Conservation (phyloP, 2,113 vertebrate species). For the Euleptes europaea region DNA sequence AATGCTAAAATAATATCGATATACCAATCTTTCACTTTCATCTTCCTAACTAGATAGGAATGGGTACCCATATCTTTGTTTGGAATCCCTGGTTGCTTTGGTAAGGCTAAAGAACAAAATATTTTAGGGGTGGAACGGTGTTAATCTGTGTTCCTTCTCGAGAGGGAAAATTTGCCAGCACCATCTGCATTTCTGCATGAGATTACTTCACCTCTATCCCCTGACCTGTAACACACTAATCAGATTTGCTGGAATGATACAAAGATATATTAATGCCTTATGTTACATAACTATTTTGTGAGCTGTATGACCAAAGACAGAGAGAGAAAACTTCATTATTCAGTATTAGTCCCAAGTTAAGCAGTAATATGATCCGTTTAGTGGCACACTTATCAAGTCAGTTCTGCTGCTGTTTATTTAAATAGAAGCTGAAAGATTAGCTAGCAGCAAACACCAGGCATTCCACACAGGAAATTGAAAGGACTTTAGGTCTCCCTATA, state of each 20-base stretch:
- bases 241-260: constrained; percentile 43
- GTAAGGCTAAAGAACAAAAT: constrained; percentile 17
- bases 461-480: constrained; percentile 60
- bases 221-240: constrained; percentile 50
- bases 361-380: constrained; percentile 63
- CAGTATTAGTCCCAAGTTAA: constrained; percentile 55
- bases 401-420: constrained; percentile 67
- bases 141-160: constrained; percentile 39
- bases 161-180: constrained; percentile 39
- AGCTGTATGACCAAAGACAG: constrained; percentile 35
- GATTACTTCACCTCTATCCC: constrained; percentile 9
- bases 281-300: constrained; percentile 40
- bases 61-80: constrained; percentile 22
- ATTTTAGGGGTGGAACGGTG: constrained; percentile 38
- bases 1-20: constrained; percentile 2
- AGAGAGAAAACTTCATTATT: constrained; percentile 48
- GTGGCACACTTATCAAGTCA: constrained; percentile 66
- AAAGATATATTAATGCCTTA: constrained; percentile 45
- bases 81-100: constrained; percentile 17
- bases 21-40: constrained; percentile 36
- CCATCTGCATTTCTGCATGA: constrained; percentile 20
- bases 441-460: constrained; percentile 57
- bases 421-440: constrained; percentile 63
- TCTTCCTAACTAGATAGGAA: constrained; percentile 32
- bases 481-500: constrained; percentile 50